Evolutionary conservation across 2,113 vertebrate species (phyloP), one percentile per base, ranked within the genome.

Genomic region (Ameiurus melas): DNA sequence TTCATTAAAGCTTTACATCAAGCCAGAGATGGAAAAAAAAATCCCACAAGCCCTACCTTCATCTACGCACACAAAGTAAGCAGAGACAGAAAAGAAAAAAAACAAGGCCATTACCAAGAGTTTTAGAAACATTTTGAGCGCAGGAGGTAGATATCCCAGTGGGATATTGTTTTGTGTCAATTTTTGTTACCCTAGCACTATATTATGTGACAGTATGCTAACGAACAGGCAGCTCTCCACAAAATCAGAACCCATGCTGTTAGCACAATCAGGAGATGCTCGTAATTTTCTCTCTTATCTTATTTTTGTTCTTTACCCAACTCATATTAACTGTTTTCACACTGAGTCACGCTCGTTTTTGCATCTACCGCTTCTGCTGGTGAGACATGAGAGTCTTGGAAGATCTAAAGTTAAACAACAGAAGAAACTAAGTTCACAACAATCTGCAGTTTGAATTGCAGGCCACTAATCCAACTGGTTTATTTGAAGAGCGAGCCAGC

Each of bases 1-100:
- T 93, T 93, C 92, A 93, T 92, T 92, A 93, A 90, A 89, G 83
- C 90, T 87, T 90, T 91, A 89, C 89, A 91, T 92, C 88, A 90
- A 91, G 85, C 90, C 79, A 81, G 55, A 92, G 89, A 86, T 75
- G 79, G 86, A 85, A 55, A 79, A 78, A 58, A 57, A 57, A 27
- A 39, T 39, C 30, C 4, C 19, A 90, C 78, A 88, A 87, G 78
- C 85, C 75, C 25, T 68, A 75, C 75, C 85, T 89, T 87, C 83
- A 53, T 87, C 39, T 64, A 73, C 83, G 62, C 73, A 83, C 51
- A 7, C 73, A 70, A 81, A 79, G 66, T 60, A 84, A 87, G 10
- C 58, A 51, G 53, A 86, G 51, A 57, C 39, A 71, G 43, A 73
- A 39, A 86, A 58, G 47, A 58, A 30, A 84, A 64, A 58, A 90